Base-by-base conservation (phyloP, 2,113 vertebrate genomes). In the Chaetura pelagica region DNA sequence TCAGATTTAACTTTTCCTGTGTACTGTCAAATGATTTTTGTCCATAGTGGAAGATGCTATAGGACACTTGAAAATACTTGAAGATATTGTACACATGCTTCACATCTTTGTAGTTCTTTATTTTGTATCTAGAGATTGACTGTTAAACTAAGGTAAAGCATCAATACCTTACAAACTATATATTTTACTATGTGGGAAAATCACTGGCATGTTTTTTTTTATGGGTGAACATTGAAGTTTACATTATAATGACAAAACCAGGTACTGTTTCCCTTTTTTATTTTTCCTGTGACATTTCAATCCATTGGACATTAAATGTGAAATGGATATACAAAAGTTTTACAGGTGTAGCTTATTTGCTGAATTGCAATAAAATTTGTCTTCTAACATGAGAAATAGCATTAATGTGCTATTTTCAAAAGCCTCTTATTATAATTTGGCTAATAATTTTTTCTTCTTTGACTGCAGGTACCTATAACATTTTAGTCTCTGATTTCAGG, bases 321-420 rank as follows among this genome's bases (percentile, higher is more conserved):
- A 97, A 68, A 90, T 95, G 93, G 67, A 89, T 87, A 92, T 93
- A 82, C 52, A 63, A 83, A 95, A 75, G 67, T 94, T 96, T 91
- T 95, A 94, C 62, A 92, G 92, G 74, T 96, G 88, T 93, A 96
- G 95, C 75, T 96, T 38, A 76, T 95, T 96, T 96, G 82, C 73
- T 93, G 92, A 96, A 96, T 84, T 94, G 96, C 92, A 97, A 97
- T 97, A 97, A 96, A 97, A 93, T n/a, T 94, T 77, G 62, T 95
- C 87, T 95, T 93, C 91, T 96, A 85, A 95, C 76, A 80, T 90
- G 55, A 92, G 57, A 93, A 97, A 90, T 93, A 96, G 67, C 83
- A 95, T 92, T 79, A 80, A 97, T 95, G 91, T 94, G 94, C 94
- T 93, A 93, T 93, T 93, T 95, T 81, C 68, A 42, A 46, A 91